Percentiles rank a stretch among this genome's conserved stretches.
Conservation (phyloP, 2,113 vertebrate genomes). For the Podiceps cristatus region DNA sequence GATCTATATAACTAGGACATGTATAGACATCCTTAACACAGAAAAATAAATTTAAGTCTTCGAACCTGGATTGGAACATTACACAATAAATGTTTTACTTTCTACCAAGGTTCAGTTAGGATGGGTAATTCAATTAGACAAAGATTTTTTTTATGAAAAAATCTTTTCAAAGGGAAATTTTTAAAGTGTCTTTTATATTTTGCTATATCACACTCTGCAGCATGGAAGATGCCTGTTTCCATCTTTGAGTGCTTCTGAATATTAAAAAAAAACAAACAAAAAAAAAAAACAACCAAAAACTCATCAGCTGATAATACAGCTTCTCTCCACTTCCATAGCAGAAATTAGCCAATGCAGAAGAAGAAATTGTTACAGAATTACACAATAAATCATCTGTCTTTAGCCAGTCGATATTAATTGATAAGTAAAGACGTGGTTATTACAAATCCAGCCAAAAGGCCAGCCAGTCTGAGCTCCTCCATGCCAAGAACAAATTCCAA, state of each 20-base stretch:
- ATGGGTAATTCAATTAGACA: background rate
- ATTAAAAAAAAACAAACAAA: background rate
- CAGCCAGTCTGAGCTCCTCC: background rate
- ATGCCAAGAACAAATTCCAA: background rate
- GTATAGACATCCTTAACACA: background rate
- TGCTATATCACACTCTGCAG: background rate
- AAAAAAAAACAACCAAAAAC: too few species aligned
- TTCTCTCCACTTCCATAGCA: background rate
- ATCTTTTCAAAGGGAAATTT: background rate
- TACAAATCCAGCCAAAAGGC: background rate
- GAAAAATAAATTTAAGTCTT: background rate
- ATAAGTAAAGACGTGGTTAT: background rate
- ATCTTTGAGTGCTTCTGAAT: background rate
- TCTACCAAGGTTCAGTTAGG: background rate
- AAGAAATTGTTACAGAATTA: background rate
- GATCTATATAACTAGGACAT: background rate
- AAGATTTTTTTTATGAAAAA: fast-evolving
- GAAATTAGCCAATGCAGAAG: background rate
- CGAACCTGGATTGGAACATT: background rate
- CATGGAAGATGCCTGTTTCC: background rate
- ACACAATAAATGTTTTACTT: background rate
- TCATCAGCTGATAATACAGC: background rate
- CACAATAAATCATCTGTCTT: background rate
- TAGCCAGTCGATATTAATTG: background rate
- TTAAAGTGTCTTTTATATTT: background rate